phyloP scores from a whole-genome alignment of 2,113 vertebrate genomes.

The Onychostoma macrolepis region DNA sequence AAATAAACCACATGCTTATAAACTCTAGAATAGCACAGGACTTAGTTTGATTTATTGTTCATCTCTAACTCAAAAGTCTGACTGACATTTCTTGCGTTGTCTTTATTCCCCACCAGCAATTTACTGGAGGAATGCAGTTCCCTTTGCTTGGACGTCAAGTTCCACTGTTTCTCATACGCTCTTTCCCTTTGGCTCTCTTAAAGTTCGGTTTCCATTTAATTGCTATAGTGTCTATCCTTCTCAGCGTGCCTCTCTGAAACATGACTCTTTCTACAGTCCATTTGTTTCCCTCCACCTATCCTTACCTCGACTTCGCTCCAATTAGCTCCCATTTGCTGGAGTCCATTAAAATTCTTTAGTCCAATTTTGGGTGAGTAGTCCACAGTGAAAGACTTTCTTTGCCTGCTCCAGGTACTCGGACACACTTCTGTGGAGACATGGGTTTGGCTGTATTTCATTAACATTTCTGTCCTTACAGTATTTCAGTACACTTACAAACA shows the following conservation, averaged over 20 bases:
- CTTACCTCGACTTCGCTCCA: conserved; percentile 51
- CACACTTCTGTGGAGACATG: conserved; percentile 27
- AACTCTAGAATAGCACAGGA: background rate
- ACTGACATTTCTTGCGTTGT: background rate
- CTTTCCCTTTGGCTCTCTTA: conserved; percentile 18
- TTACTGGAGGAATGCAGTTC: conserved; percentile 38
- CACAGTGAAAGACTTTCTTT: conserved; percentile 49
- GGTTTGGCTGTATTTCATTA: conserved; percentile 18
- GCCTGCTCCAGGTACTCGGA: conserved; percentile 52
- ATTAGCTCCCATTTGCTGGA: conserved; percentile 59
- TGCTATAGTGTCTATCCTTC: conserved; percentile 52
- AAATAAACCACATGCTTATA: conserved; percentile 2
- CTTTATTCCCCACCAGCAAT: conserved; percentile 41
- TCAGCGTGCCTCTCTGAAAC: conserved; percentile 53
- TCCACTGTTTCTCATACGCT: conserved; percentile 17
- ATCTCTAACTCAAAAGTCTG: conserved; percentile 9
- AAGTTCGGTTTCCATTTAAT: conserved; percentile 59
- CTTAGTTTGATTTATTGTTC: conserved; percentile 3
- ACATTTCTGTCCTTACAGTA: background rate
- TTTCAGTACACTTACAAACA: background rate
- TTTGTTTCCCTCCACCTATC: conserved; percentile 40
- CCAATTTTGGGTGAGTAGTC: conserved; percentile 54
- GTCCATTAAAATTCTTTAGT: conserved; percentile 61
- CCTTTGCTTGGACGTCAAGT: conserved; percentile 18
- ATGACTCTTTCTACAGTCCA: conserved; percentile 37